Base-by-base conservation (phyloP, 2,888 invertebrate genomes). In the Volucella inanis region DNA sequence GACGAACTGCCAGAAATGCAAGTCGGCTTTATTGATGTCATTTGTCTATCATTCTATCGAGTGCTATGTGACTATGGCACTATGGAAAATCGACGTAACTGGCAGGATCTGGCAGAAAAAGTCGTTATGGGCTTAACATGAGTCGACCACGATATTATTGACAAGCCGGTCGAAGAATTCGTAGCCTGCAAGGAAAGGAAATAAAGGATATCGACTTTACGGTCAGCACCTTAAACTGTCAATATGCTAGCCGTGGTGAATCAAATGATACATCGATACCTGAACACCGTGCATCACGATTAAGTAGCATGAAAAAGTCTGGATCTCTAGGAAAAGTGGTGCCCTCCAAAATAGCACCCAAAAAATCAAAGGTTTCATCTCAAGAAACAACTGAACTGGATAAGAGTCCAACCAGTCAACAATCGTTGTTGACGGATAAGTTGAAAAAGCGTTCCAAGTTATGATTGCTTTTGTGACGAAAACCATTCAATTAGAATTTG, bases 1-100 rank as follows among this genome's bases (percentile, higher is more conserved):
- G 97, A 98, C 90, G 98, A 98, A 90, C 92, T 98, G 11, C 98
- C 98, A 0, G 97, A 97, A 91, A 98, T 98, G 98, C 98, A 98
- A 94, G 97, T 98, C 10, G 98, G 97, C 11, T 98, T 98, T 92
- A 98, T 98, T 88, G 97, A 98, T 91, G 96, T 97, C 88, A 98
- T 98, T 89, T 98, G 98, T 90, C 91, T 97, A 87, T 98, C 98
- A 0, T 93, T 98, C 0, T 98, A 98, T 93, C 95, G 95, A 90
- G 97, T 97, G 39, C 93, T 98, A 12, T 95, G 97, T 0, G 97
- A 98, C 90, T 94, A 96, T 57, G 98, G 98, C 18, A 98, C 98
- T 0, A 89, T 95, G 89, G 96, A 96, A 88, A 98, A 98, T 92
- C 93, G 96, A 49, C 94, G 95, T 89, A 95, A 98, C 88, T 98